Percentiles rank a stretch among this genome's conserved stretches.
These are phyloP conservation scores for Polyodon spathula DNA, from an alignment of 2,113 vertebrate species.

Conservation along the genomic window DNA sequence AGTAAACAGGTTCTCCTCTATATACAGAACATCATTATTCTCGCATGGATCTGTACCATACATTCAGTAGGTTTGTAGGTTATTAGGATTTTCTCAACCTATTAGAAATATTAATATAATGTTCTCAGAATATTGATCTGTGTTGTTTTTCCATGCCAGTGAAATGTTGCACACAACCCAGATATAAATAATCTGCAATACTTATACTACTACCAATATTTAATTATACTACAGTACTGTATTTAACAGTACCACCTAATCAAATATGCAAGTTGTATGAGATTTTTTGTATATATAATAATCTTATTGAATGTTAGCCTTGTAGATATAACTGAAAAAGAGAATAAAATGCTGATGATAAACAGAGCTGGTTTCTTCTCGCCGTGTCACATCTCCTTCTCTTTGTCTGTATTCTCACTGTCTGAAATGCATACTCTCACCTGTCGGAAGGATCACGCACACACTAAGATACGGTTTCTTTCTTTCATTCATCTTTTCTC, in stretches of 20 bases:
- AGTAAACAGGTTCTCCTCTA: too few species aligned
- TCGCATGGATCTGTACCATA: too few species aligned
- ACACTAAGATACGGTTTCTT: too few species aligned
- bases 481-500: too few species aligned
- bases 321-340: slow-evolving; percentile 21
- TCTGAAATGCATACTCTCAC: background rate
- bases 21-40: too few species aligned
- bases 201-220: slow-evolving; percentile 19
- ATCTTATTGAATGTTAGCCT: slow-evolving; percentile 40
- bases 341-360: slow-evolving; percentile 39
- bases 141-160: slow-evolving; percentile 14
- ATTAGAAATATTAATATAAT: background rate
- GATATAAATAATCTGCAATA: slow-evolving; percentile 11
- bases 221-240: slow-evolving; percentile 25
- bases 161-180: slow-evolving; percentile 22
- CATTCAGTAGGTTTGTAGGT: too few species aligned
- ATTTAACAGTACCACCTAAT: slow-evolving; percentile 10
- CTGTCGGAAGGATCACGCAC: too few species aligned
- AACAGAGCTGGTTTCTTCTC: background rate
- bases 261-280: slow-evolving; percentile 39
- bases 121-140: background rate
- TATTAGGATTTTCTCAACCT: too few species aligned
- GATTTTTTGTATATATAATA: slow-evolving; percentile 35
- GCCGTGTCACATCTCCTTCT: background rate
- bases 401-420: background rate